Percentiles rank a stretch among this genome's conserved stretches.
phyloP scores from a whole-genome alignment of 2,113 vertebrate genomes.

The Pithys albifrons region DNA sequence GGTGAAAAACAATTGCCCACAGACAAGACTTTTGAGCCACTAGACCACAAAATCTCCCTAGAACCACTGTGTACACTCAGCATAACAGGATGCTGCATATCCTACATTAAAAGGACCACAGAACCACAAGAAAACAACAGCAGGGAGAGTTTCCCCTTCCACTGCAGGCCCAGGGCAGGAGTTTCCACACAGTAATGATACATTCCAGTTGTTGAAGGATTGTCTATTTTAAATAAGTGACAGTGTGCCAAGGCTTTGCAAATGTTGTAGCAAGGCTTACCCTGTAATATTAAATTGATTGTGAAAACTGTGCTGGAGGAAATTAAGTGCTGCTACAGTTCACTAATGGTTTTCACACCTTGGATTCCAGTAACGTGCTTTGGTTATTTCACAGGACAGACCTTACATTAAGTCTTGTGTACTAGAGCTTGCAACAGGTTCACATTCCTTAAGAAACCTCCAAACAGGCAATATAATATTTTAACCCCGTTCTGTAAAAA shows the following conservation, averaged over 20 bases:
- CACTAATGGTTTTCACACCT: neutral
- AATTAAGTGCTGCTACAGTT: neutral
- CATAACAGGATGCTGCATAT: neutral
- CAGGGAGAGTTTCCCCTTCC: neutral
- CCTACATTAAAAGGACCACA: neutral
- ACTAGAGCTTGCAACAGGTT: neutral
- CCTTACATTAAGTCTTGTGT: no score
- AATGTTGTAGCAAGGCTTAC: neutral
- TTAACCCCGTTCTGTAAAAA: neutral
- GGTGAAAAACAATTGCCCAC: neutral
- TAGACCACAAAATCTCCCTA: neutral
- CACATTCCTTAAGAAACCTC: neutral
- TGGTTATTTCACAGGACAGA: neutral
- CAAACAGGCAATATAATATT: neutral
- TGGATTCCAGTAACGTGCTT: neutral
- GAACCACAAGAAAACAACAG: neutral
- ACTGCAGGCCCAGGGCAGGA: neutral
- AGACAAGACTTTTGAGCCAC: neutral
- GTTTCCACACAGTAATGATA: neutral
- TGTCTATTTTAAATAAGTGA: neutral
- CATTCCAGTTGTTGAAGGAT: rapidly evolving
- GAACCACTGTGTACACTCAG: neutral
- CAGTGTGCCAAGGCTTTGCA: neutral
- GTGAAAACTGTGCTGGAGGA: neutral
- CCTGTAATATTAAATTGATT: neutral